Evolutionary conservation across 2,888 invertebrate species (phyloP).

Genomic region (Apodemia mormo): DNA sequence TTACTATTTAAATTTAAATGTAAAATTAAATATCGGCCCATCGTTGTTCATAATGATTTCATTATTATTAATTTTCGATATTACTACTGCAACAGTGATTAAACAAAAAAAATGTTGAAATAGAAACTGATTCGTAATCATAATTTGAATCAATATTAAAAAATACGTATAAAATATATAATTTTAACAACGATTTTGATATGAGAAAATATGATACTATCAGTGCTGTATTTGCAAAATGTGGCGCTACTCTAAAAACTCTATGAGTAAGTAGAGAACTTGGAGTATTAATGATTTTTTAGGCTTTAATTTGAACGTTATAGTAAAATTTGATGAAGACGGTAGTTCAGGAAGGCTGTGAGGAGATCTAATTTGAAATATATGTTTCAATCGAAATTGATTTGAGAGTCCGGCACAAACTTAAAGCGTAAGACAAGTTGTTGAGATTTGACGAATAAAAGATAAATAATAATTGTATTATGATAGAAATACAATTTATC

Average conservation of each 20-base stretch:
- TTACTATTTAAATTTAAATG: too few relatives aligned
- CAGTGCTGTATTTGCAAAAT: slow-evolving; percentile 21
- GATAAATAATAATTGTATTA: slow-evolving; percentile 62
- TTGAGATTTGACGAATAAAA: slow-evolving; percentile 74
- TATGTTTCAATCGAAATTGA: slow-evolving; percentile 42
- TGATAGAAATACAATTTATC: slow-evolving; percentile 79
- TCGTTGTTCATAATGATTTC: too few relatives aligned
- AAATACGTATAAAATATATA: too few relatives aligned
- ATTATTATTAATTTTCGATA: too few relatives aligned
- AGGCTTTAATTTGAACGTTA: slow-evolving; percentile 34
- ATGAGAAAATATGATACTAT: background rate
- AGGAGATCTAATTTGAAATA: slow-evolving; percentile 47
- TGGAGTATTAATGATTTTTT: slow-evolving; percentile 36
- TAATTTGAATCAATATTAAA: too few relatives aligned
- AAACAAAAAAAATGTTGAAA: too few relatives aligned
- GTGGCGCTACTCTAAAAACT: slow-evolving; percentile 13
- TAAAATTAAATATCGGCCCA: too few relatives aligned
- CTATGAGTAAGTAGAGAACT: slow-evolving; percentile 26
- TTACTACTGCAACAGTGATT: too few relatives aligned
- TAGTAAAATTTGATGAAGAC: slow-evolving; percentile 40
- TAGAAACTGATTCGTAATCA: too few relatives aligned
- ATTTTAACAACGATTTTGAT: too few relatives aligned
- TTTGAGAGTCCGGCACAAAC: slow-evolving; percentile 69
- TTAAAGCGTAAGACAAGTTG: slow-evolving; percentile 62
- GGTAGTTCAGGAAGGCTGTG: slow-evolving; percentile 46